phyloP scores from a whole-genome alignment of 35 echinoderm and acorn worm species.

The Holothuria glaberrima region DNA sequence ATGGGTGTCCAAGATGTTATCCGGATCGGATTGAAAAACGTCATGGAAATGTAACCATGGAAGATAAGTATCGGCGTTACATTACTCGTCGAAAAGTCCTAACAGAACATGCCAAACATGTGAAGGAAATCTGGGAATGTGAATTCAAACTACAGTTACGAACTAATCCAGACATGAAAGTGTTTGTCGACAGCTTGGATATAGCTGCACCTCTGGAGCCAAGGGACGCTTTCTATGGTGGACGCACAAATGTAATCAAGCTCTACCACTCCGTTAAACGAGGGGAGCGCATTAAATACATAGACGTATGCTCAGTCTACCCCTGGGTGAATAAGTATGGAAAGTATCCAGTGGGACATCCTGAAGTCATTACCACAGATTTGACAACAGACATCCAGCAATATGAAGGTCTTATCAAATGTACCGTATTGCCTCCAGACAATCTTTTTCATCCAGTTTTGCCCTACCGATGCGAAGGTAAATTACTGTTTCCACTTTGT shows the following conservation, averaged over 20 bases:
- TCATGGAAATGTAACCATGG: constrained; percentile 23
- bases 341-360: constrained; percentile 64
- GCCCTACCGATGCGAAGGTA: constrained; percentile 11
- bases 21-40: background rate
- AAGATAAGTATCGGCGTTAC: constrained; percentile 9
- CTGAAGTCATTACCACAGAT: constrained; percentile 15
- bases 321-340: constrained; percentile 66
- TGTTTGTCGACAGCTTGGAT: background rate
- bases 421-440: constrained; percentile 19
- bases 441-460: constrained; percentile 22
- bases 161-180: background rate
- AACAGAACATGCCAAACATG: background rate
- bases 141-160: constrained; percentile 1
- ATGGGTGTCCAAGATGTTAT: no score
- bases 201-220: constrained; percentile 39
- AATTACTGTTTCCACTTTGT: constrained; percentile 59
- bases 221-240: constrained; percentile 70
- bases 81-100: background rate
- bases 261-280: constrained; percentile 48
- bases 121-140: constrained; percentile 51
- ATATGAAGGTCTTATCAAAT: constrained; percentile 67
- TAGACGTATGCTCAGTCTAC: constrained; percentile 67
- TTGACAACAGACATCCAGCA: no score
- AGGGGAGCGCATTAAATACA: constrained; percentile 62
- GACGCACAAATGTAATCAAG: constrained; percentile 66